A percentile compares a stretch with the other conserved stretches of the same genome.
phyloP scores from a whole-genome alignment of 2,888 invertebrate species.

The Amphipyra tragopoginis region DNA sequence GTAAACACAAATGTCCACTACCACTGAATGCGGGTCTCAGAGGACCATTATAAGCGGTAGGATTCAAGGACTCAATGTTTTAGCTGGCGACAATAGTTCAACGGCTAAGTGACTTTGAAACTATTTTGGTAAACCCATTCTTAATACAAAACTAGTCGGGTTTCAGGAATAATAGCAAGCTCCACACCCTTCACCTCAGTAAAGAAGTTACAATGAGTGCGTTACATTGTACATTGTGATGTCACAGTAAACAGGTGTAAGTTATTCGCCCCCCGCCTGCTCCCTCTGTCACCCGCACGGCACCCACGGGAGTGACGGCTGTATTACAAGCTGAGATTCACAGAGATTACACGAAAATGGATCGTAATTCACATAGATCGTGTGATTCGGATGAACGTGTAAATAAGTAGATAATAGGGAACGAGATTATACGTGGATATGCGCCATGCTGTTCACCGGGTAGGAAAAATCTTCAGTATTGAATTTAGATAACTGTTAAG shows the following conservation, averaged over 20 bases:
- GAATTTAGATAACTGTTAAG: too few species aligned
- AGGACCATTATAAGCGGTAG: slow-evolving; percentile 1
- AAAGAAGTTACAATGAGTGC: too few species aligned
- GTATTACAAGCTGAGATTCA: slow-evolving; percentile 37
- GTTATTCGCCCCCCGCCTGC: not conserved
- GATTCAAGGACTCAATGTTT: not conserved
- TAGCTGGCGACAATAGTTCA: not conserved
- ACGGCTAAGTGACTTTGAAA: slow-evolving; percentile 1
- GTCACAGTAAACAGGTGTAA: slow-evolving; percentile 23
- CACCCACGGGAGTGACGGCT: slow-evolving; percentile 17
- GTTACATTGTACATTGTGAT: not conserved
- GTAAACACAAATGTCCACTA: not conserved
- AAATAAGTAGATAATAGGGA: not conserved
- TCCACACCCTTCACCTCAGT: not conserved
- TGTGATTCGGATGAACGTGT: slow-evolving; percentile 22
- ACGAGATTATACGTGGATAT: too few species aligned
- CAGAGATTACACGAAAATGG: slow-evolving; percentile 36
- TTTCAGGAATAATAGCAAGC: not conserved
- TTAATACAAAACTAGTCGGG: not conserved
- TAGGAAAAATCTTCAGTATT: too few species aligned
- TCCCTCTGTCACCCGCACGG: not conserved
- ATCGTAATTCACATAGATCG: slow-evolving; percentile 29
- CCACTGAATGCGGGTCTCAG: not conserved
- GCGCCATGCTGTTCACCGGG: too few species aligned
- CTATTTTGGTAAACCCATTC: slow-evolving; percentile 1